Conservation (phyloP, 2,888 invertebrate species). For the Limnephilus marmoratus region DNA sequence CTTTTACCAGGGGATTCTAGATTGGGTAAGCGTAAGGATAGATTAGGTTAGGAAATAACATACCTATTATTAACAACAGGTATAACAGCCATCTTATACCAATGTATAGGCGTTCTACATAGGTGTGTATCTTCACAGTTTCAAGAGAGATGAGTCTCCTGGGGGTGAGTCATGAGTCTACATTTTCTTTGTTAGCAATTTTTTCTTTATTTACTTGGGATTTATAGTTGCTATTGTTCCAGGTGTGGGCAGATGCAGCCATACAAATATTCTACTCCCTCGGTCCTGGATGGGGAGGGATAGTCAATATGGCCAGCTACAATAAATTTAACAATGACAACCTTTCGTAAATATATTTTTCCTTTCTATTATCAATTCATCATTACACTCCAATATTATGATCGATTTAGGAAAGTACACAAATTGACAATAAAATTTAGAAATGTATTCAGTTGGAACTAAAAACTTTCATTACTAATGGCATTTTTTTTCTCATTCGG, state of each 20-base stretch:
- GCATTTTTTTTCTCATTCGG: too few species aligned
- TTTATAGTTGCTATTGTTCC: conserved; percentile 58
- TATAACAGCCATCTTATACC: too few species aligned
- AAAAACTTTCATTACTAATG: too few species aligned
- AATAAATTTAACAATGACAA: conserved; percentile 87
- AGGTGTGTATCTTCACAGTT: too few species aligned
- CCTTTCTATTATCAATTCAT: not conserved
- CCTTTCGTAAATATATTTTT: conserved; percentile 74
- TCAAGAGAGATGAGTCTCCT: not conserved
- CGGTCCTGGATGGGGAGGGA: conserved; percentile 92
- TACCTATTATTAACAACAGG: too few species aligned
- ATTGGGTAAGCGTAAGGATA: too few species aligned
- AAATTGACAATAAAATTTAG: too few species aligned
- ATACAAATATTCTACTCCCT: conserved; percentile 95
- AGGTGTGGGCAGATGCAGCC: conserved; percentile 96
- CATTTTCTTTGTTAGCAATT: not conserved
- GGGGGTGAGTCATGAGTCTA: not conserved
- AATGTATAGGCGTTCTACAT: too few species aligned
- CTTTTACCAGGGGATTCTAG: too few species aligned
- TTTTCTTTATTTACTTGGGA: not conserved
- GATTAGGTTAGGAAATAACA: too few species aligned
- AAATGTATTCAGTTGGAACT: too few species aligned
- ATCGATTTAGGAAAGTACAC: not conserved
- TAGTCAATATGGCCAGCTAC: conserved; percentile 91
- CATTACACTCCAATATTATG: not conserved